Base-by-base conservation (phyloP, 1,140 invertebrate species). In the Theocolax elegans region DNA sequence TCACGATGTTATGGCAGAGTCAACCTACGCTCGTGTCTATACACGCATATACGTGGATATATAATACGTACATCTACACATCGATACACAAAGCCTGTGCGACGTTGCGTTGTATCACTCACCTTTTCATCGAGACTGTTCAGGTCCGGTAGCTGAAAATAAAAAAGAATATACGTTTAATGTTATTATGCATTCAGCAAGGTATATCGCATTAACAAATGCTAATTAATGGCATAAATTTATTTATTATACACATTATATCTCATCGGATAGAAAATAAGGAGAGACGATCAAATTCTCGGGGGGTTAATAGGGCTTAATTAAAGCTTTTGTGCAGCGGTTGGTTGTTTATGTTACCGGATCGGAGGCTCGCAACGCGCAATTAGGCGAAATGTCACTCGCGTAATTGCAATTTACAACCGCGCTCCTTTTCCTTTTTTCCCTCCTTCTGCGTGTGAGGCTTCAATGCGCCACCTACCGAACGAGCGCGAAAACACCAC, bases 41-140 rank as follows among this genome's bases (percentile, higher is more conserved):
- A n/a, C n/a, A n/a, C n/a, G n/a, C n/a, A n/a, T n/a, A n/a, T n/a
- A n/a, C n/a, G n/a, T n/a, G n/a, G n/a, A n/a, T n/a, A n/a, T n/a
- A n/a, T n/a, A n/a, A n/a, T n/a, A 35, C 31, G 31, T 35, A 35
- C 31, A 35, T 35, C 10, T 35, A 35, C 31, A 35, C 31, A 35
- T 10, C 4, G 4, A 35, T 10, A 35, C 31, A 35, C 31, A 6
- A n/a, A n/a, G n/a, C n/a, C n/a, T n/a, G n/a, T 21, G 10, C 23
- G 12, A 8, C 1, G 23, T 60, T 58, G 9, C 29, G 0, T 46
- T 38, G 23, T 48, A 59, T 60, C 21, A 79, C 81, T 83, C 75
- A 85, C 82, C 80, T 81, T 85, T 68, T 83, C 81, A 68, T 83
- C 80, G 71, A 84, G 80, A 42, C 73, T 84, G 69, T 79, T 78